Conservation (phyloP, 2,888 invertebrate species). For the Plutella xylostella region DNA sequence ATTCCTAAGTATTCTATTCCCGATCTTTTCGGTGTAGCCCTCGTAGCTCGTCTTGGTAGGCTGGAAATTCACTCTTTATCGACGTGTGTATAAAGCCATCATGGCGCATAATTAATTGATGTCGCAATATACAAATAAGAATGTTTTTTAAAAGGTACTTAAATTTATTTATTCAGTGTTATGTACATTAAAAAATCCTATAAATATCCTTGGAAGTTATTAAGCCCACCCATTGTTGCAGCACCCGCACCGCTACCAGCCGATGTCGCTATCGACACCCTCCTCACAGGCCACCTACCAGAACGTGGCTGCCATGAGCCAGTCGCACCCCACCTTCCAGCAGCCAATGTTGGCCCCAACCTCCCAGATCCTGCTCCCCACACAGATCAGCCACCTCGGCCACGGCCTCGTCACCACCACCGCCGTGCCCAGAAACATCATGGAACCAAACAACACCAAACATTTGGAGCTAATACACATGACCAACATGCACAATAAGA, state of each 20-base stretch:
- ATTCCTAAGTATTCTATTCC: no score
- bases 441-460: slow-evolving; percentile 42
- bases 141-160: no score
- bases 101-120: no score
- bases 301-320: slow-evolving; percentile 50
- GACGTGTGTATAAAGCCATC: no score
- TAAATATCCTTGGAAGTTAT: no score
- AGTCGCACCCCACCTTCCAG: slow-evolving; percentile 44
- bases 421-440: slow-evolving; percentile 35
- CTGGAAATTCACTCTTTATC: no score
- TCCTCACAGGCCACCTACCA: slow-evolving; percentile 41
- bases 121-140: no score
- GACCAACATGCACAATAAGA: slow-evolving; percentile 35
- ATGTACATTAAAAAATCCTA: no score
- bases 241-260: slow-evolving; percentile 52
- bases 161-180: no score
- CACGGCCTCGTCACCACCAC: slow-evolving; percentile 29
- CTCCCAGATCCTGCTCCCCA: slow-evolving; percentile 21
- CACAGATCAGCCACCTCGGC: slow-evolving; percentile 25
- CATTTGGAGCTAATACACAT: slow-evolving; percentile 54
- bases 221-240: slow-evolving; percentile 24
- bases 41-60: no score
- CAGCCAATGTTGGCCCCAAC: slow-evolving; percentile 9
- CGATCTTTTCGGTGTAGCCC: no score
- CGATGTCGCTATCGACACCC: slow-evolving; percentile 55